Evolutionary conservation across 53 echinoderm and acorn worm species (phyloP).

Genomic region (Luidia sarsii): DNA sequence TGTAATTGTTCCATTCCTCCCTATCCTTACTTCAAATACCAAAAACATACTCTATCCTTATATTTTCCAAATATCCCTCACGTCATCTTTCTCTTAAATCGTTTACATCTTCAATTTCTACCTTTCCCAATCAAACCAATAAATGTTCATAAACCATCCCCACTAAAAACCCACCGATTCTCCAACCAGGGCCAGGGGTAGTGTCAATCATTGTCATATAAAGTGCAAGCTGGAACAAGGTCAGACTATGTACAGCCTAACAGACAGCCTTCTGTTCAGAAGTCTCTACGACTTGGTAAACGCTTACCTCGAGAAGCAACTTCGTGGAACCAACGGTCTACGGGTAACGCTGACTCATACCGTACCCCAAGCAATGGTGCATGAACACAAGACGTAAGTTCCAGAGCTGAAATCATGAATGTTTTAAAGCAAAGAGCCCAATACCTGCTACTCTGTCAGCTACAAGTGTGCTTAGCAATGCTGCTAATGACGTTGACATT

Average conservation of each 20-base stretch:
- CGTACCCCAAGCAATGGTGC: conserved; percentile 78
- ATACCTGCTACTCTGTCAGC: too few species aligned
- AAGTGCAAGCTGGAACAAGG: conserved; percentile 62
- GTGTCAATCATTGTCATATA: conserved; percentile 75
- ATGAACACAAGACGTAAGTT: conserved; percentile 89
- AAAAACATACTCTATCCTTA: too few species aligned
- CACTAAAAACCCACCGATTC: too few species aligned
- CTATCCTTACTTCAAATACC: too few species aligned
- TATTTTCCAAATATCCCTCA: neutral
- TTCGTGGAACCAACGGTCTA: conserved; percentile 79
- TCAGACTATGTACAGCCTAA: conserved; percentile 59
- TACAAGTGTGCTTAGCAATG: too few species aligned
- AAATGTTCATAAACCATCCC: neutral
- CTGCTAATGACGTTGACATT: too few species aligned
- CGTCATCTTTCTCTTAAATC: neutral
- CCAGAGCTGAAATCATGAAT: too few species aligned
- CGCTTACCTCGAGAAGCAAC: conserved; percentile 75
- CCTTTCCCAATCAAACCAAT: neutral
- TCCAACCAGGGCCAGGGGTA: conserved; percentile 57
- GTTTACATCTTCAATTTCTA: neutral
- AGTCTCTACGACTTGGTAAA: conserved; percentile 83
- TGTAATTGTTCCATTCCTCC: too few species aligned
- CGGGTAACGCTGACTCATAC: conserved; percentile 65
- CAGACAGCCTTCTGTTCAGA: conserved; percentile 64
- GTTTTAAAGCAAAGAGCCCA: too few species aligned